Evolutionary conservation across 1,140 invertebrate genomes (phyloP), one percentile per base, ranked within the genome.

Genomic region (Drosophila melanica): DNA sequence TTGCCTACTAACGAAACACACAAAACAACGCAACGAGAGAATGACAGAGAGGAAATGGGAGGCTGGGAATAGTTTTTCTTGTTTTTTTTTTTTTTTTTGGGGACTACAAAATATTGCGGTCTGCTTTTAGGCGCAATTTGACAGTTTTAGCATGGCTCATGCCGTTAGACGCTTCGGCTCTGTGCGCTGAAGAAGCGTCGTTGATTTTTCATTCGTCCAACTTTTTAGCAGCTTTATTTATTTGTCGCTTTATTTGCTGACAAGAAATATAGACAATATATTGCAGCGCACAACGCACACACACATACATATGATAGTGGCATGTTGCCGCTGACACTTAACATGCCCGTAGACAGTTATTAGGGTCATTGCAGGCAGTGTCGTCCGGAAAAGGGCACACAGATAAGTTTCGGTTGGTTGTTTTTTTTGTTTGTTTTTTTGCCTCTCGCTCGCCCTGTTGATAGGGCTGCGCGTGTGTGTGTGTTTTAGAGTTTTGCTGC

Each of bases 231-330:
- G 77, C 76, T 89, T 87, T 87, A 89, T 87, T 87, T 87, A 87
- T 89, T 79, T 79, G 76, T 79, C 84, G 76, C 84, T 89, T 89
- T 87, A 89, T 89, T 89, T 84, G 72, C 79, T 79, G 73, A 87
- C 79, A 87, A 82, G 79, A 87, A 87, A 82, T 89, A 87, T 87
- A 89, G 82, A 84, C 82, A 89, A 87, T 87, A 87, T 89, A 82
- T 82, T 79, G 68, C 69, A 35, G 37, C 59, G 66, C 27, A 39
- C 44, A 65, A 18, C 41, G 53, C 42, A 64, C 33, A 60, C n/a
- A 64, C 44, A 62, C 33, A 67, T 42, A 63, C 47, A 64, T 16
- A 85, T 85, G 81, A 85, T 81, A 85, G 77, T 72, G 70, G 68
- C 81, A 89, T 87, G 82, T 87, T 84, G 84, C 63, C 76, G 84